These are phyloP conservation scores for Sarcophaga caerulescens DNA, from an alignment of 2,888 invertebrate genomes.

Conservation along the genomic window DNA sequence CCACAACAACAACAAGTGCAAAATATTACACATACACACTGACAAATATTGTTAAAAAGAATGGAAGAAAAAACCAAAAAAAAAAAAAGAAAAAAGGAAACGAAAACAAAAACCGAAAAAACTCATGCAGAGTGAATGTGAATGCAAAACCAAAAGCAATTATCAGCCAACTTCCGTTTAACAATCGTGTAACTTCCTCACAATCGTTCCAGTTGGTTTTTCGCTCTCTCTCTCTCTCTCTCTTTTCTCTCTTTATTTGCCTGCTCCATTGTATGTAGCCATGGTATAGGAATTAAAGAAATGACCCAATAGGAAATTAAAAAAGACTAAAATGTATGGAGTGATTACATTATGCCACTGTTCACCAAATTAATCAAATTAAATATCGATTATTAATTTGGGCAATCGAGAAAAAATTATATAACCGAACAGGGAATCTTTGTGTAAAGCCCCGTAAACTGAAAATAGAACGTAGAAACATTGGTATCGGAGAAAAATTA, in stretches of 20 bases:
- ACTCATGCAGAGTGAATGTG: slow-evolving; percentile 22
- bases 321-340: no score
- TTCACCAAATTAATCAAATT: no score
- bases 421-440: no score
- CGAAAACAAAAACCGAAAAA: slow-evolving; percentile 37
- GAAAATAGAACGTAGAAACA: no score
- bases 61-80: neutral
- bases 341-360: no score
- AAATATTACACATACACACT: no score
- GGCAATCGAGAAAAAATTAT: no score
- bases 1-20: slow-evolving; percentile 12
- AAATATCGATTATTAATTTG: neutral
- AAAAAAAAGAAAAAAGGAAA: neutral
- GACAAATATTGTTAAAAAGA: neutral
- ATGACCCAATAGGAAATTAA: slow-evolving; percentile 1
- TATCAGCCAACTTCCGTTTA: slow-evolving; percentile 61
- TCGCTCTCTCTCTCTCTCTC: slow-evolving; percentile 5
- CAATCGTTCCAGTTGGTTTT: slow-evolving; percentile 8
- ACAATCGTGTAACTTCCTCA: slow-evolving; percentile 51
- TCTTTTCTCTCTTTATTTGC: neutral
- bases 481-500: no score
- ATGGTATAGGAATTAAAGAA: neutral
- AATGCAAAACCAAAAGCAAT: slow-evolving; percentile 44
- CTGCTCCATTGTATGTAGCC: neutral
- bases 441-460: no score